phyloP scores from a whole-genome alignment of 2,888 invertebrate species.

The Plagodis dolabraria region DNA sequence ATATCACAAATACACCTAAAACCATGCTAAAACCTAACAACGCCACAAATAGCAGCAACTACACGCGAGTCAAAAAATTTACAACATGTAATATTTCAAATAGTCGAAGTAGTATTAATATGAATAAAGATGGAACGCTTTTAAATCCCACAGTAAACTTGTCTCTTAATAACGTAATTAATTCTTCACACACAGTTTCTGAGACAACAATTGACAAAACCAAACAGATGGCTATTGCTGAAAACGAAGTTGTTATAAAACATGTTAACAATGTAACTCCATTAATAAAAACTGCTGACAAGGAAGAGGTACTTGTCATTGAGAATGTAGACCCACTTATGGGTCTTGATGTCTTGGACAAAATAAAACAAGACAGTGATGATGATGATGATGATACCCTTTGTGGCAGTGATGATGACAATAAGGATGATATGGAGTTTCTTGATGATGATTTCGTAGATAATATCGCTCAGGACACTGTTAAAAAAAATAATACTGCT shows the following conservation, averaged over 20 bases:
- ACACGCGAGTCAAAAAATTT: background rate
- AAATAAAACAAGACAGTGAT: background rate
- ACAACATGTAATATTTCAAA: background rate
- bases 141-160: background rate
- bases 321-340: background rate
- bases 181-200: too few species aligned
- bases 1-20: background rate
- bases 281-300: too few species aligned
- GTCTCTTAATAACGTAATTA: too few species aligned
- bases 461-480: background rate
- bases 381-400: background rate
- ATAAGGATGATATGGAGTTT: background rate
- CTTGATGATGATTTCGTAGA: background rate
- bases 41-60: background rate
- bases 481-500: too few species aligned
- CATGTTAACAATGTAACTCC: too few species aligned
- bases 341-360: background rate
- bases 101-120: background rate
- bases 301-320: background rate
- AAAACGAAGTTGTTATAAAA: too few species aligned
- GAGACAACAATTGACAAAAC: too few species aligned
- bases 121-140: background rate
- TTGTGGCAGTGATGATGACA: background rate
- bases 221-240: too few species aligned
- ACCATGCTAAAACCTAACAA: background rate